phyloP scores from a whole-genome alignment of 2,888 invertebrate species.

The Drosophila quinaria region DNA sequence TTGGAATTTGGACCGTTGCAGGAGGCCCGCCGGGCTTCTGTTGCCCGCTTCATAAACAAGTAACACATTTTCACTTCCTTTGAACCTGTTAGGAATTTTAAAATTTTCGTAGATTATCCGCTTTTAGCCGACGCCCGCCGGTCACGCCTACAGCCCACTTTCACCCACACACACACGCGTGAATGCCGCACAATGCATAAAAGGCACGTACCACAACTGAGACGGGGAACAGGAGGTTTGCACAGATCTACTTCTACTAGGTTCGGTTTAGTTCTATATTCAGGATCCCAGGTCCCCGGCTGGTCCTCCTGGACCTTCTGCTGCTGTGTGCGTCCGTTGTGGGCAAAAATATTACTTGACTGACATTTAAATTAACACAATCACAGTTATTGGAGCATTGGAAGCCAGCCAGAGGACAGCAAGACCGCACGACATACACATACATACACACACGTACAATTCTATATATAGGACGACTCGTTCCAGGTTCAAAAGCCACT shows the following conservation, averaged over 20 bases:
- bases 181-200: conserved; percentile 77
- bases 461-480: conserved; percentile 11
- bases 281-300: conserved; percentile 25
- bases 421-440: conserved; percentile 12
- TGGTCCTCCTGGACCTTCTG: conserved; percentile 20
- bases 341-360: conserved; percentile 80
- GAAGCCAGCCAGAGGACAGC: conserved; percentile 44
- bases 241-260: conserved; percentile 39
- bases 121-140: conserved; percentile 66
- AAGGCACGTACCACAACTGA: conserved; percentile 71
- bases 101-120: conserved; percentile 79
- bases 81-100: conserved; percentile 81
- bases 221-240: conserved; percentile 14
- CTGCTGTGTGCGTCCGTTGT: conserved; percentile 48
- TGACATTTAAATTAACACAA: conserved; percentile 82
- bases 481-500: conserved; percentile 43
- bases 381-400: conserved; percentile 79
- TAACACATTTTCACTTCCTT: conserved; percentile 81
- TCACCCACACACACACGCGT: conserved; percentile 38
- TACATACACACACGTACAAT: conserved; percentile 7
- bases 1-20: conserved; percentile 19
- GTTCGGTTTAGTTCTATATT: conserved; percentile 25
- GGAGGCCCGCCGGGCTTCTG: conserved; percentile 42
- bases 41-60: conserved; percentile 74
- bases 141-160: conserved; percentile 49